Conservation (phyloP, 2,113 vertebrate genomes). For the Hyaena hyaena region DNA sequence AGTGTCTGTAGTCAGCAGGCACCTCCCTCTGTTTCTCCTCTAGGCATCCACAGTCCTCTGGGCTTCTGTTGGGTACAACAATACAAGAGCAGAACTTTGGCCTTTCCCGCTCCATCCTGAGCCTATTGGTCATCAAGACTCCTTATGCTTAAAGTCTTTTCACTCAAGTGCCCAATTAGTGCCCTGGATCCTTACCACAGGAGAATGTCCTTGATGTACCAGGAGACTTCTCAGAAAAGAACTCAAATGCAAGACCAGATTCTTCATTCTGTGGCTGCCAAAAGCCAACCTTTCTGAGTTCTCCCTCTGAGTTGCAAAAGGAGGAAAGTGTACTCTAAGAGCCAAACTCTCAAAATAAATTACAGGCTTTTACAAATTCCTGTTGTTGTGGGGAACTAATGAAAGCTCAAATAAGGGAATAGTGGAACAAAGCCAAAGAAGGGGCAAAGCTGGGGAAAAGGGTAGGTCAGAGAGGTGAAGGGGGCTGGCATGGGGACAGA, state of each 20-base stretch:
- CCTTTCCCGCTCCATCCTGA: conserved; percentile 7
- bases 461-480: conserved; percentile 21
- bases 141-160: conserved; percentile 69
- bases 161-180: conserved; percentile 63
- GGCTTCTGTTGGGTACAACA: conserved; percentile 41
- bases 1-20: conserved; percentile 42
- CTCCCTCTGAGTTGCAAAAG: conserved; percentile 36
- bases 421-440: conserved; percentile 15
- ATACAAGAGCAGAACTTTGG: conserved; percentile 9
- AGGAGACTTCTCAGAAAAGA: conserved; percentile 59
- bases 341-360: conserved; percentile 81
- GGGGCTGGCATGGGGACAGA: background rate
- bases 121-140: conserved; percentile 8
- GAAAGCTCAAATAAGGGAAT: conserved; percentile 59
- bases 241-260: conserved; percentile 76
- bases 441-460: background rate
- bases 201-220: conserved; percentile 67
- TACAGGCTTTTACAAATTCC: conserved; percentile 71
- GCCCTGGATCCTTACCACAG: conserved; percentile 60
- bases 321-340: conserved; percentile 31
- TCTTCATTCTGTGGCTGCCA: conserved; percentile 60
- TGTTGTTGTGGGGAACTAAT: conserved; percentile 58
- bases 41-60: background rate
- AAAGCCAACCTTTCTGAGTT: conserved; percentile 52
- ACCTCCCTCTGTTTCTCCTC: background rate